phyloP scores from a whole-genome alignment of 2,888 invertebrate species.

The Nipponacmea schrenckii region DNA sequence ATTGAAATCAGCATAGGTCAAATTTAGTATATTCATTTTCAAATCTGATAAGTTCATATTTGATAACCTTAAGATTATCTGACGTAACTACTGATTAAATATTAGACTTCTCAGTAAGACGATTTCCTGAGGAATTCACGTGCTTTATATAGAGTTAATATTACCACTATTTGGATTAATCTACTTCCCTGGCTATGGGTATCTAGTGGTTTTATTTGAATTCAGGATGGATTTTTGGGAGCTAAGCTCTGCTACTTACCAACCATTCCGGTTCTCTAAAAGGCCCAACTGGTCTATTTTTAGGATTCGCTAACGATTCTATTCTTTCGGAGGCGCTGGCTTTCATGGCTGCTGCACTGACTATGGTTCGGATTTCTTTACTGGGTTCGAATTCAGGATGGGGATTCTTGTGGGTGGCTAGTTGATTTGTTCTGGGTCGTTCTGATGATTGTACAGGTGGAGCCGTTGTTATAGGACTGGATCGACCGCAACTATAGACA shows the following conservation, averaged over 20 bases:
- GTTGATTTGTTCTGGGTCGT: constrained; percentile 33
- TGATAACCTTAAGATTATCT: no score
- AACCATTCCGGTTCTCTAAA: constrained; percentile 57
- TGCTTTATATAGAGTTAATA: no score
- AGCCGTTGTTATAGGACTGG: constrained; percentile 53
- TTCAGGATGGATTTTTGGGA: no score
- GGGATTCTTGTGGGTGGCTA: constrained; percentile 39
- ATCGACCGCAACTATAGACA: constrained; percentile 58
- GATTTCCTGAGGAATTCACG: no score
- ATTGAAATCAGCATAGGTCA: no score
- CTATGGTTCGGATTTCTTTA: constrained; percentile 45
- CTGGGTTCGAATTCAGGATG: constrained; percentile 44
- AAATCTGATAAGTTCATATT: no score
- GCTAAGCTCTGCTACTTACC: constrained; percentile 35
- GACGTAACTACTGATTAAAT: no score
- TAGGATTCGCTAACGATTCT: constrained; percentile 48
- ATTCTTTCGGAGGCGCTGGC: constrained; percentile 44
- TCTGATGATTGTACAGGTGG: constrained; percentile 28
- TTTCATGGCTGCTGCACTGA: constrained; percentile 42
- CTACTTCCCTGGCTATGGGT: no score
- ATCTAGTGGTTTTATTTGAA: no score
- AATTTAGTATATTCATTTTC: no score
- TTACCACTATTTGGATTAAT: no score
- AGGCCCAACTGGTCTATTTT: constrained; percentile 50
- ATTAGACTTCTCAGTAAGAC: no score